Conservation (phyloP, 2,113 vertebrate genomes). For the Epinephelus lanceolatus region DNA sequence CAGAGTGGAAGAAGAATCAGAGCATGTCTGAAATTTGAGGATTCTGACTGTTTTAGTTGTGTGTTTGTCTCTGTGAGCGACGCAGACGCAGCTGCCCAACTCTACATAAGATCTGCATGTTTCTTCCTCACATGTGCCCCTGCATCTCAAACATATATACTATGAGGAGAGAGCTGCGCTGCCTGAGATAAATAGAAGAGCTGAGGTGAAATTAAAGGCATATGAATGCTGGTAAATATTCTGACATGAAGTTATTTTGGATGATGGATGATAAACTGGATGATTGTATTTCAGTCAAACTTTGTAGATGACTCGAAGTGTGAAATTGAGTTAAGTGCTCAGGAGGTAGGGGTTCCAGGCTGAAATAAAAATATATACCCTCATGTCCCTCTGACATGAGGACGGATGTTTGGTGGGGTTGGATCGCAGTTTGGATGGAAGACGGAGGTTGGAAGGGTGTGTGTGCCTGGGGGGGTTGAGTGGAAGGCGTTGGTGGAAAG, state of each 20-base stretch:
- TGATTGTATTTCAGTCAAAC: constrained; percentile 81
- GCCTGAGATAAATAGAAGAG: constrained; percentile 64
- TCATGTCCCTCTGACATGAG: constrained; percentile 51
- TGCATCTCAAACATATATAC: constrained; percentile 49
- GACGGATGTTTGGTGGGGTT: constrained; percentile 65
- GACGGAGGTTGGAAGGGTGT: constrained; percentile 37
- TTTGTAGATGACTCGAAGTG: constrained; percentile 83
- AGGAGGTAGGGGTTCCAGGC: constrained; percentile 78
- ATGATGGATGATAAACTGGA: constrained; percentile 82
- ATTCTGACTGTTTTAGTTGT: constrained; percentile 17
- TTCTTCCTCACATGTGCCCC: constrained; percentile 18
- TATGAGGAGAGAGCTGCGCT: constrained; percentile 27
- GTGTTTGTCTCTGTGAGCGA: constrained; percentile 29
- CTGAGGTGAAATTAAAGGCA: constrained; percentile 77
- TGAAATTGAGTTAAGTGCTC: constrained; percentile 86
- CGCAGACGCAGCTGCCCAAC: not conserved
- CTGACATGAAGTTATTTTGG: constrained; percentile 75
- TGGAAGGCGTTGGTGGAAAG: constrained; percentile 36
- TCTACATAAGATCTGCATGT: not conserved
- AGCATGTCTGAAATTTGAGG: constrained; percentile 33
- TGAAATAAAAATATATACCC: constrained; percentile 66
- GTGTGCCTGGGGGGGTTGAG: constrained; percentile 11
- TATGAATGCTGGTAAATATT: constrained; percentile 76
- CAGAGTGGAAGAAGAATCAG: constrained; percentile 22
- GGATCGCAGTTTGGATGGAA: constrained; percentile 51